Percentiles rank a stretch among this genome's conserved stretches.
phyloP scores from a whole-genome alignment of 2,888 invertebrate genomes.

The Vandiemenella viatica region DNA sequence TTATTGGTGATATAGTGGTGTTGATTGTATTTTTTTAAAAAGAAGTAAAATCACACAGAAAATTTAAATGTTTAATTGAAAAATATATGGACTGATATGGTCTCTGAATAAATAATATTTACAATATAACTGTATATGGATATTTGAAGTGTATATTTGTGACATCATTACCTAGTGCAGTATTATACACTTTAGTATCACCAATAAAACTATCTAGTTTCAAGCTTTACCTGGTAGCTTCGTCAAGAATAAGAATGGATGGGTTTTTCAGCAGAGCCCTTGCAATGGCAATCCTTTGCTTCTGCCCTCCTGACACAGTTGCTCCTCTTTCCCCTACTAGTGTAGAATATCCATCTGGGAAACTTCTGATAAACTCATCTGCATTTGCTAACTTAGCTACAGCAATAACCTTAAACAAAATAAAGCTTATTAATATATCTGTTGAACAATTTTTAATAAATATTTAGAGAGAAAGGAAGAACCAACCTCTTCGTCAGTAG shows the following conservation, averaged over 20 bases:
- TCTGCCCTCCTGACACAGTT: slow-evolving; percentile 88
- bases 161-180: too few species aligned
- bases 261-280: slow-evolving; percentile 85
- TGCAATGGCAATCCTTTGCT: slow-evolving; percentile 89
- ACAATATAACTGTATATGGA: too few species aligned
- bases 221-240: slow-evolving; percentile 92
- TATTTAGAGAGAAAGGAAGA: background rate
- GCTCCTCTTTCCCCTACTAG: slow-evolving; percentile 79
- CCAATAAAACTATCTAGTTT: too few species aligned
- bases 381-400: slow-evolving; percentile 84
- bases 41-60: too few species aligned
- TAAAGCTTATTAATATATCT: background rate
- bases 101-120: too few species aligned
- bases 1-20: too few species aligned
- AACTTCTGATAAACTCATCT: slow-evolving; percentile 67
- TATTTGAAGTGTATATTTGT: too few species aligned
- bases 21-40: too few species aligned
- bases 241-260: slow-evolving; percentile 73
- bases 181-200: too few species aligned
- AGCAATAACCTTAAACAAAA: slow-evolving; percentile 41
- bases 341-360: slow-evolving; percentile 75
- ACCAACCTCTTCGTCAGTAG: slow-evolving; percentile 48
- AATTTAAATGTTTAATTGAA: too few species aligned
- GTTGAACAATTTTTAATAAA: background rate
- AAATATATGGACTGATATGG: too few species aligned